These are phyloP conservation scores for Perca schrenkii DNA, from an alignment of 2,113 vertebrate genomes.

Conservation along the genomic window DNA sequence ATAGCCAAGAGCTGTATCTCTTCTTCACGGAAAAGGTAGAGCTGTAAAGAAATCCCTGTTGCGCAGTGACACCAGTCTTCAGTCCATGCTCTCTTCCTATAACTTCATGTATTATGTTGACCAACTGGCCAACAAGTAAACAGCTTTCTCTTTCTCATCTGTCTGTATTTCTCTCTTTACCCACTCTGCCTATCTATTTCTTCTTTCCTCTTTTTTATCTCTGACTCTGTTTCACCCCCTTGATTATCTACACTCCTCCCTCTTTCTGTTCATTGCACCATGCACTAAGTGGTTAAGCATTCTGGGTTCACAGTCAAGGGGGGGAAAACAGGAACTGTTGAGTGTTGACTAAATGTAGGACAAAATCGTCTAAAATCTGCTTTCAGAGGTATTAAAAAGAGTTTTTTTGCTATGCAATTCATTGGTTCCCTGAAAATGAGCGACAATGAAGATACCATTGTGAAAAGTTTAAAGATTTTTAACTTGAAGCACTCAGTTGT, in stretches of 20 bases:
- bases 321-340: too few species aligned
- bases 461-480: too few species aligned
- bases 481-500: too few species aligned
- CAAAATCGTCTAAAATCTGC: neutral
- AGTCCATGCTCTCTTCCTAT: conserved; percentile 1
- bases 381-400: neutral
- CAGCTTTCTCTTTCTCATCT: neutral
- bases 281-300: neutral
- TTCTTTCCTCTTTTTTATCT: neutral
- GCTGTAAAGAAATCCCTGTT: neutral
- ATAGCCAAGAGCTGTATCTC: neutral
- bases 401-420: neutral
- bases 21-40: neutral
- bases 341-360: neutral
- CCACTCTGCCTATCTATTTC: neutral
- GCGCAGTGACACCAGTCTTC: neutral
- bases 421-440: too few species aligned
- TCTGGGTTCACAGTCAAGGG: neutral
- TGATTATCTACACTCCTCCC: neutral
- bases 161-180: neutral
- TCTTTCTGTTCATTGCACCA: neutral
- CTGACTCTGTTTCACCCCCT: neutral
- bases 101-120: conserved; percentile 7
- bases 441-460: too few species aligned
- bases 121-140: neutral